phyloP scores from a whole-genome alignment of 1,140 invertebrate species.

The Pachypeltis micranthus region DNA sequence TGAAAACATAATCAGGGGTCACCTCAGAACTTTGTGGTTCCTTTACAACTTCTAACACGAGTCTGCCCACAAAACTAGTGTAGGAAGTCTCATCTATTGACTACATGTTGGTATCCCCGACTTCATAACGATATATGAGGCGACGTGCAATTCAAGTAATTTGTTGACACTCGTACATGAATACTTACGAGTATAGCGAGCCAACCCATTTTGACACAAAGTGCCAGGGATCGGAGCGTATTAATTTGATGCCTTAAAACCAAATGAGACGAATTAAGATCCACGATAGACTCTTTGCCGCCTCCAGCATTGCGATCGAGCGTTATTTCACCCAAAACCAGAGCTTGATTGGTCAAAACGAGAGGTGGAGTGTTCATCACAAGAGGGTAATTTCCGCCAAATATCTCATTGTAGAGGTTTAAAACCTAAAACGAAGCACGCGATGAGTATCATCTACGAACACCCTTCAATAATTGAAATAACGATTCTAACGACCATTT shows the following conservation, averaged over 20 bases:
- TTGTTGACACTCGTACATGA: too few species aligned
- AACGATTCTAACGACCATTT: too few species aligned
- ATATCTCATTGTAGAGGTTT: conserved; percentile 46
- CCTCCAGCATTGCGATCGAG: background rate
- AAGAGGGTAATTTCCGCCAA: conserved; percentile 40
- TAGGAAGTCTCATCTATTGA: background rate
- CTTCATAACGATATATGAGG: background rate
- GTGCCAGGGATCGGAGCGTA: conserved; percentile 58
- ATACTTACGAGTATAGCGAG: conserved; percentile 69
- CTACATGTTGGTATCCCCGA: background rate
- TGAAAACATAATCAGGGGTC: conserved; percentile 23
- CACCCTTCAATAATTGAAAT: background rate
- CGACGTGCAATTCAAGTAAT: background rate
- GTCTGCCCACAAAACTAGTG: background rate
- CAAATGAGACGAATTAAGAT: conserved; percentile 40
- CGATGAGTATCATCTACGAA: background rate
- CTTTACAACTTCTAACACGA: background rate
- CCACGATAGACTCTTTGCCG: conserved; percentile 25
- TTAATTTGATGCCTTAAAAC: conserved; percentile 53
- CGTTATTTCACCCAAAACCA: conserved; percentile 46
- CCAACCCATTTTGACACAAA: conserved; percentile 84
- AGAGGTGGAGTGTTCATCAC: conserved; percentile 37
- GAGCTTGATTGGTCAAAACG: conserved; percentile 38
- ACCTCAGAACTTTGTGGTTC: background rate
- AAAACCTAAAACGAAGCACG: conserved; percentile 38